Evolutionary conservation across 1,140 invertebrate genomes (phyloP), one percentile per base, ranked within the genome.

Genomic region (Sinonovacula constricta): DNA sequence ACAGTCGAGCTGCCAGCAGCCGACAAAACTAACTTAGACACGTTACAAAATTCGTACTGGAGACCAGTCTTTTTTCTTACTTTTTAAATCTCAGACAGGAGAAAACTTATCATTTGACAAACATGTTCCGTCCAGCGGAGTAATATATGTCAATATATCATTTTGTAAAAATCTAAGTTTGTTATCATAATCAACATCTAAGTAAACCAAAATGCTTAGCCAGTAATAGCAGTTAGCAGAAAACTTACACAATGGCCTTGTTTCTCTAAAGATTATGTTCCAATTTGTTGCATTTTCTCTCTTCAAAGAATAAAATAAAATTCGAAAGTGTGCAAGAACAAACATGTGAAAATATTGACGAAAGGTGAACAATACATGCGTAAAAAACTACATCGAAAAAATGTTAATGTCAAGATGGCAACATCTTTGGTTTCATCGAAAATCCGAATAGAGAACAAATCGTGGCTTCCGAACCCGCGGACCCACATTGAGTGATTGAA

Each of bases 401-500:
- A 70, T 33, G 59, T 45, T 7, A 36, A 70, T 18, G 57, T 3
- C 30, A 33, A 69, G 1, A 56, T 18, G n/a, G 22, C 31, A 70
- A 22, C 26, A 5, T 10, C 15, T 5, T 28, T 7, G 15, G 14
- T 60, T 28, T 28, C 57, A 28, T 26, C 31, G 57, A 60, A n/a
- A 26, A 18, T 60, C 15, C 15, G 57, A 28, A 60, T 15, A 76
- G 49, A 76, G n/a, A 74, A 76, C 62, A 60, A 76, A 59, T 76
- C 72, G 72, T 76, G 72, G n/a, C 33, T n/a, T 22, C 24, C 39
- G 39, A 53, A 22, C 72, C 72, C 22, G 72, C 72, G 65, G 31
- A 56, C 18, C 57, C 72, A 76, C 72, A 76, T 76, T 76, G 72
- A 36, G 72, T 76, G 39, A 76, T 76, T 76, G 72, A 76, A 63